These are phyloP conservation scores for Polypedilum vanderplanki DNA, from an alignment of 1,140 invertebrate species.

Conservation along the genomic window DNA sequence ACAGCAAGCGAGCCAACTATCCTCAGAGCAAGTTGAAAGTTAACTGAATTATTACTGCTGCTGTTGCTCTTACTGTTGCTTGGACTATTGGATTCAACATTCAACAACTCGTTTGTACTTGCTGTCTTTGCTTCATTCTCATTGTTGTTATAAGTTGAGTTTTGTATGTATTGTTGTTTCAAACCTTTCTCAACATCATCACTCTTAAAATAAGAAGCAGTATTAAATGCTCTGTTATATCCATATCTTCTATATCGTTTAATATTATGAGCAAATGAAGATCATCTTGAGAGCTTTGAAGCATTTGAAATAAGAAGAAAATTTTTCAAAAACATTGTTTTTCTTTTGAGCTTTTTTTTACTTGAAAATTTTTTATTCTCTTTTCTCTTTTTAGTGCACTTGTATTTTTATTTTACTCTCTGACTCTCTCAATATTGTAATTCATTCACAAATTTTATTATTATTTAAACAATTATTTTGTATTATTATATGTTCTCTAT, in stretches of 20 bases:
- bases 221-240: background rate
- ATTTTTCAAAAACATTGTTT: conserved; percentile 25
- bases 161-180: conserved; percentile 22
- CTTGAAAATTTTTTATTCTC: background rate
- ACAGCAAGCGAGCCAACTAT: background rate
- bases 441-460: background rate
- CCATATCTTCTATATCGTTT: background rate
- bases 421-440: too few relatives aligned
- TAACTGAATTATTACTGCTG: background rate
- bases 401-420: too few relatives aligned
- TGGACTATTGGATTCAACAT: background rate
- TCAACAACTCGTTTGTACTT: background rate
- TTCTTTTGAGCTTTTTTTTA: background rate
- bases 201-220: background rate
- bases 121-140: conserved; percentile 8
- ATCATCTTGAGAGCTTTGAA: background rate
- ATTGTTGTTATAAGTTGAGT: background rate
- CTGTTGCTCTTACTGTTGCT: background rate
- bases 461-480: background rate
- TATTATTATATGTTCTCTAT: too few relatives aligned
- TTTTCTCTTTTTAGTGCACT: background rate
- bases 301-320: background rate
- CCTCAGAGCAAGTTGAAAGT: background rate
- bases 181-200: conserved; percentile 14
- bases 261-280: background rate